Percentiles rank a stretch among this genome's conserved stretches.
Conservation (phyloP, 2,888 invertebrate species). For the Tetanocera ferruginea region DNA sequence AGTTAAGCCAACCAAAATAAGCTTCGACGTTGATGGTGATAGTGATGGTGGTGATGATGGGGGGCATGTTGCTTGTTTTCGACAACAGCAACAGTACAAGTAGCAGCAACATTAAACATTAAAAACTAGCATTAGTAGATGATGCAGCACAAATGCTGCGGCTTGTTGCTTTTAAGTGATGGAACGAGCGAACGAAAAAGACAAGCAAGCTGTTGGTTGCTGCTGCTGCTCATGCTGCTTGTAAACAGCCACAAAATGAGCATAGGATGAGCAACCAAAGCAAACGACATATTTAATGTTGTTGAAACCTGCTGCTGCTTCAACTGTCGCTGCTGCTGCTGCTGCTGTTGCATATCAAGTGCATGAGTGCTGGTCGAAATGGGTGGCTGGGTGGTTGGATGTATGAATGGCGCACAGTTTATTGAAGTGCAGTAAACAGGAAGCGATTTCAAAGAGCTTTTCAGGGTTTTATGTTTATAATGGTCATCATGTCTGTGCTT, state of each 20-base stretch:
- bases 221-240: background rate
- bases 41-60: background rate
- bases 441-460: slow-evolving; percentile 61
- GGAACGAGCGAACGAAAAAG: background rate
- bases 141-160: slow-evolving; percentile 10
- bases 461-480: slow-evolving; percentile 64
- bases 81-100: background rate
- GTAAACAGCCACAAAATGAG: background rate
- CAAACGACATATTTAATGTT: slow-evolving; percentile 21
- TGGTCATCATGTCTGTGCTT: slow-evolving; percentile 52
- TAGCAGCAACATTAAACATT: background rate
- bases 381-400: background rate
- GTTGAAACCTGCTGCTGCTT: slow-evolving; percentile 6
- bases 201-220: background rate
- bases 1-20: too few relatives aligned
- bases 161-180: slow-evolving; percentile 22
- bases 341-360: background rate
- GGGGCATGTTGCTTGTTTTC: background rate
- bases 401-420: background rate
- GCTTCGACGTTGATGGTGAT: background rate
- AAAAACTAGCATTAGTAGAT: background rate
- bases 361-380: background rate
- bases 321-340: background rate
- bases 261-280: background rate
- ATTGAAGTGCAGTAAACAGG: slow-evolving; percentile 26